These are phyloP conservation scores for Melanophora roralis DNA, from an alignment of 2,888 invertebrate species.

Conservation along the genomic window DNA sequence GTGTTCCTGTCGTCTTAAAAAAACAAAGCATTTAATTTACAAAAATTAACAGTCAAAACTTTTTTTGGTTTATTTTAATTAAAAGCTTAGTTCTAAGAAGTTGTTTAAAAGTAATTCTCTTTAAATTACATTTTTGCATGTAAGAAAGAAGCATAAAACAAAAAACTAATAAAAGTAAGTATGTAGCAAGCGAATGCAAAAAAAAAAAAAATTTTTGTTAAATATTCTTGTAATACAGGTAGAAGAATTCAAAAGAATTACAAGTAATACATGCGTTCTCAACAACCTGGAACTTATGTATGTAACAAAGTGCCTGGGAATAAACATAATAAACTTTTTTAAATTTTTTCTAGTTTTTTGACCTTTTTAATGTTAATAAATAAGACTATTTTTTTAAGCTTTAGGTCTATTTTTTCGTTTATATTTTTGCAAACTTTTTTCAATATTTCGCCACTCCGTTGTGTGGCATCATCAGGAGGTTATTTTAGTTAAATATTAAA, in stretches of 20 bases:
- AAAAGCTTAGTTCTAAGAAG: conserved; percentile 49
- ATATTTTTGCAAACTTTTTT: no score
- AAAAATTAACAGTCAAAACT: conserved; percentile 36
- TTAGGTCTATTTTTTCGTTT: no score
- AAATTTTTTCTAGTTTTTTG: no score
- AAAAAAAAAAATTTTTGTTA: conserved; percentile 28
- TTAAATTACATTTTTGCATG: conserved; percentile 40
- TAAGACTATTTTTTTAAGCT: no score
- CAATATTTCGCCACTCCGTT: no score
- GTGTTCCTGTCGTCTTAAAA: not conserved
- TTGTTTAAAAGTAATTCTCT: conserved; percentile 20
- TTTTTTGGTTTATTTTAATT: conserved; percentile 36
- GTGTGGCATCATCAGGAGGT: no score
- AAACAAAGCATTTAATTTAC: not conserved
- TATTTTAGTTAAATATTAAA: no score
- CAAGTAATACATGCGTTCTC: conserved; percentile 35
- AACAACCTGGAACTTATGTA: not conserved
- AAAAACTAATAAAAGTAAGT: no score
- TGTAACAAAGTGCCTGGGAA: conserved; percentile 1
- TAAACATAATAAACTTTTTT: no score
- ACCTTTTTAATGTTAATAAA: no score
- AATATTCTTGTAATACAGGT: conserved; percentile 3
- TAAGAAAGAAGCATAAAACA: conserved; percentile 16
- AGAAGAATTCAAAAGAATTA: conserved; percentile 19
- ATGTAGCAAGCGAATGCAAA: conserved; percentile 52